Base-by-base conservation (phyloP, 2,113 vertebrate genomes). In the Cinclus mexicanus region DNA sequence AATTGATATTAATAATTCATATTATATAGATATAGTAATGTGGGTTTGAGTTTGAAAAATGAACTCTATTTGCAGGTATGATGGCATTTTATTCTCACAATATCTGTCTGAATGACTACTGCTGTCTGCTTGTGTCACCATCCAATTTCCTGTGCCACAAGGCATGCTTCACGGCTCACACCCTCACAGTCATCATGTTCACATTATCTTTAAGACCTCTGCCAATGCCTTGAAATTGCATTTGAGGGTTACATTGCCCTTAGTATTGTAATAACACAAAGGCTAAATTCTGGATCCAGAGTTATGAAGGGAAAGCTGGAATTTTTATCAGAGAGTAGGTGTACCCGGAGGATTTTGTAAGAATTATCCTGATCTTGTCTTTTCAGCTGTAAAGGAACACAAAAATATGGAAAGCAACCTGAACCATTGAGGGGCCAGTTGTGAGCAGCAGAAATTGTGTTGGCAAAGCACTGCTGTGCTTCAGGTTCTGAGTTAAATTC, bases 351-450 rank as follows among this genome's bases (percentile, higher is more conserved):
- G 23, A 47, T 35, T 67, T 78, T 60, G 4, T 60, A 26, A 37
- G 44, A 72, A 59, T 24, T 50, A 14, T 41, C 39, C 23, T 29
- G 18, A 29, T 56, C 14, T 39, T 11, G 7, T 59, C 2, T 14
- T 41, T 61, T 7, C 4, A 26, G 6, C 37, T 42, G 5, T 24
- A 31, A 47, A 37, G 14, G 24, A 63, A 23, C 12, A 35, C 18
- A 46, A 65, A 83, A 70, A 12, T 6, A 7, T 10, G 26, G 19
- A 25, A 24, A 82, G 17, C 8, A 35, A 2, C 0, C 0, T 23
- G 19, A 52, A 19, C n/a, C 28, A 5, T 15, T 13, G 49, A 26
- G 75, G 70, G 19, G 18, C 11, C 72, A 42, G 14, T 31, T 83
- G 22, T 77, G 3, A 3, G 50, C 29, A 35, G 42, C 7, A 88